Conservation (phyloP, 2,797 vertebrate genomes). For the Emys orbicularis region DNA sequence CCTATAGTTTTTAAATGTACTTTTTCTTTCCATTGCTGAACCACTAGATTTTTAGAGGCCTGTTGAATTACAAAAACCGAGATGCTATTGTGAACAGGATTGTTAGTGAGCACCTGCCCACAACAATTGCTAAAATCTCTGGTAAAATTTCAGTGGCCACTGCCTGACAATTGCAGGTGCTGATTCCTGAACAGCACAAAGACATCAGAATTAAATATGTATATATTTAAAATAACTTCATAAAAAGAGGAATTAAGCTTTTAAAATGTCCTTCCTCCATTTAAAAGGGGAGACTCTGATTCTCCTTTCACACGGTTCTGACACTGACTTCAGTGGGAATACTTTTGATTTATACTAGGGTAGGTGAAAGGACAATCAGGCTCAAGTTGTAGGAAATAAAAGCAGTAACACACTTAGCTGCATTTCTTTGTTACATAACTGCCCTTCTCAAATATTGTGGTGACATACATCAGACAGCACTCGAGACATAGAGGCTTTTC, state of each 20-base stretch:
- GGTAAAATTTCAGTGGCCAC: neutral
- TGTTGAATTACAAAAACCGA: neutral
- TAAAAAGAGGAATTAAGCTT: too few species aligned
- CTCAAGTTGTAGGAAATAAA: neutral
- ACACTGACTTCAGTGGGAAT: neutral
- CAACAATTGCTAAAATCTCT: neutral
- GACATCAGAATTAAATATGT: neutral
- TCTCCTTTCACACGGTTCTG: neutral
- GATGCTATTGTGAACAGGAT: accelerated
- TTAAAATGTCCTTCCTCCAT: too few species aligned
- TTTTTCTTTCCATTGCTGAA: neutral
- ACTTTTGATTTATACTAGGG: neutral
- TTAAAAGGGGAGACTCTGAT: too few species aligned
- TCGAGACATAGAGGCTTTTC: neutral
- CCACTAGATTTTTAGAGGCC: neutral
- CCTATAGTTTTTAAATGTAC: neutral
- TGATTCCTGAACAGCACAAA: neutral
- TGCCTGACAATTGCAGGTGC: neutral
- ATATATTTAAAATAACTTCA: neutral
- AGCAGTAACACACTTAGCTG: neutral
- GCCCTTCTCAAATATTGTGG: neutral
- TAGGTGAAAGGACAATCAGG: neutral
- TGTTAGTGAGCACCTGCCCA: neutral
- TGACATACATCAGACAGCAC: neutral
- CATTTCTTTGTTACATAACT: neutral